Evolutionary conservation across 2,113 vertebrate genomes (phyloP), one percentile per base, ranked within the genome.

Genomic region (Leptobrachium leishanense): DNA sequence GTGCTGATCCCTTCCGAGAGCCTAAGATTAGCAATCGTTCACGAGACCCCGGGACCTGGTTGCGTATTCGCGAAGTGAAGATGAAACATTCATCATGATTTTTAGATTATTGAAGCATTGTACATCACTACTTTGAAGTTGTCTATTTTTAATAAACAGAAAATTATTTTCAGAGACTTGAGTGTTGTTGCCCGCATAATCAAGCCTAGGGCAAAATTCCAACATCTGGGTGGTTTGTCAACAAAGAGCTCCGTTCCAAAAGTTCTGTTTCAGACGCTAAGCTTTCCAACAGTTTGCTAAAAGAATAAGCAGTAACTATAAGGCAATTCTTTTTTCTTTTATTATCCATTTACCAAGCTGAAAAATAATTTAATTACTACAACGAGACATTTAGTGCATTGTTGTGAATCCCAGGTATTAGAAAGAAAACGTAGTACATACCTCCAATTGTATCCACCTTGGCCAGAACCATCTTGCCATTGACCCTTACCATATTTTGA

Each of bases 221-320:
- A 78, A 72, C 76, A 72, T 78, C 67, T 77, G 75, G 75, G 75
- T 77, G 75, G 75, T 69, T 77, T 62, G 75, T 77, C 66, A 43
- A 59, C 66, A 55, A n/a, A 44, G 41, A 63, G 3, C 59, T 31
- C 42, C 3, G 15, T 54, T 73, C 71, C 70, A 72, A 43, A n/a
- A 46, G 40, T 20, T n/a, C 69, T 72, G 50, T 55, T 54, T 50
- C 13, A 74, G 42, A 12, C 43, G 13, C 57, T 40, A 13, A 44
- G 57, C 31, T 3, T 31, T 6, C n/a, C 55, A 46, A 31, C 41
- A 46, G 57, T 44, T 13, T 50, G 20, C 0, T 12, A 50, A 31
- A 50, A 31, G 43, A 44, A 68, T n/a, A 31, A 31, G 20, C 20
- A 31, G 20, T 31, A 44, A 13, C 42, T 44, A 15, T 20, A 65